Base-by-base conservation (phyloP, 2,113 vertebrate genomes). In the Megalops atlanticus region DNA sequence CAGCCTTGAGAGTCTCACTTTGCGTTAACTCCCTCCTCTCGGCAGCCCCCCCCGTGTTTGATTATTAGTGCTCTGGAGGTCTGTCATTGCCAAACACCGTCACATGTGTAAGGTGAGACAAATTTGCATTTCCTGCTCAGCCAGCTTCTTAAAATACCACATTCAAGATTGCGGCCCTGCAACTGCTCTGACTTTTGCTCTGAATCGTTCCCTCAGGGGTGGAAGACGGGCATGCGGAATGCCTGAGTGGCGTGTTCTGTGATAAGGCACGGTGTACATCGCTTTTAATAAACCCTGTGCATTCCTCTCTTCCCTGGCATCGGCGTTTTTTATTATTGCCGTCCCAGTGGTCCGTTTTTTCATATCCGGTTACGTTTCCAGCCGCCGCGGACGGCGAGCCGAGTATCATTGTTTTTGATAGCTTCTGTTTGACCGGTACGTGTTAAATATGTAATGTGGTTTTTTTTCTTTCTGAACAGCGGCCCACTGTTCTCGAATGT, bases 371-470 rank as follows among this genome's bases (percentile, higher is more conserved):
- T n/a, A n/a, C n/a, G n/a, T n/a, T n/a, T n/a, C n/a, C n/a, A n/a
- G n/a, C n/a, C n/a, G n/a, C n/a, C n/a, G n/a, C n/a, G n/a, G n/a
- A n/a, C n/a, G n/a, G n/a, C n/a, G n/a, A n/a, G n/a, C n/a, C n/a
- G n/a, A n/a, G n/a, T n/a, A n/a, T n/a, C 49, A 39, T 38, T 58
- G 76, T 58, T 35, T 77, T 77, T 36, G 15, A 35, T 2, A 12
- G 11, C 33, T 5, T 4, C 2, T 21, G 47, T 64, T 64, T 39
- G 35, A 77, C 39, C 76, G 27, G 76, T 31, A 47, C 33, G 18
- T n/a, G 76, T 64, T 77, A 58, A 58, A 77, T 77, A 52, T 24
- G 47, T 39, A 38, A 35, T 47, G 49, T 54, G 76, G 38, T 3
- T 40, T 78, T 68, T n/a, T n/a, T n/a, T 3, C n/a, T 78, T 68